Percentiles rank a stretch among this genome's conserved stretches.
Conservation (phyloP, 2,888 invertebrate species). For the Acronicta alni region DNA sequence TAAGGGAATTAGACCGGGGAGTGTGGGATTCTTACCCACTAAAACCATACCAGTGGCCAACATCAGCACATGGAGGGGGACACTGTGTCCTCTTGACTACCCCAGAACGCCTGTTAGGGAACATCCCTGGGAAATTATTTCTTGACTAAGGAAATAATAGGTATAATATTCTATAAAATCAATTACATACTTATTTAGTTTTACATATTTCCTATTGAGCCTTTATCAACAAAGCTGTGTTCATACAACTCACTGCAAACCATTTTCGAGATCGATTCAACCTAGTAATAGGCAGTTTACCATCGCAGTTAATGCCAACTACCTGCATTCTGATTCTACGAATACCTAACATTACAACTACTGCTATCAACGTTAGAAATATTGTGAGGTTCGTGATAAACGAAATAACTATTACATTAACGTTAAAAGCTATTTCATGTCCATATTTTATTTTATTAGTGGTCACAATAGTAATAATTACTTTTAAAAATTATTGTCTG, state of each 20-base stretch:
- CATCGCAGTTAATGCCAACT: conserved; percentile 17
- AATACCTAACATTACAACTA: conserved; percentile 24
- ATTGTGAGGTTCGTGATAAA: conserved; percentile 11
- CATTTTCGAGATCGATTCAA: conserved; percentile 35
- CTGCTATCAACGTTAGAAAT: conserved; percentile 18
- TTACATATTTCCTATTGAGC: no score
- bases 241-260: conserved; percentile 23
- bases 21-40: no score
- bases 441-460: conserved; percentile 16
- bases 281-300: conserved; percentile 29
- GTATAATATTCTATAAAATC: no score
- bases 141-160: no score
- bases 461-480: conserved; percentile 23
- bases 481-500: conserved; percentile 35
- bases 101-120: no score
- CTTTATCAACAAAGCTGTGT: conserved; percentile 1
- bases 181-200: no score
- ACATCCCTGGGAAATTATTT: no score
- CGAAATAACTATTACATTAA: conserved; percentile 14
- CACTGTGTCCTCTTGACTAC: no score
- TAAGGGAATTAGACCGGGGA: no score
- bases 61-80: no score
- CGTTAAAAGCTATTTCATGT: conserved; percentile 49
- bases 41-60: no score
- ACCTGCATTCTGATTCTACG: conserved; percentile 22